These are phyloP conservation scores for Apamea monoglypha DNA, from an alignment of 2,888 invertebrate genomes.

Conservation along the genomic window DNA sequence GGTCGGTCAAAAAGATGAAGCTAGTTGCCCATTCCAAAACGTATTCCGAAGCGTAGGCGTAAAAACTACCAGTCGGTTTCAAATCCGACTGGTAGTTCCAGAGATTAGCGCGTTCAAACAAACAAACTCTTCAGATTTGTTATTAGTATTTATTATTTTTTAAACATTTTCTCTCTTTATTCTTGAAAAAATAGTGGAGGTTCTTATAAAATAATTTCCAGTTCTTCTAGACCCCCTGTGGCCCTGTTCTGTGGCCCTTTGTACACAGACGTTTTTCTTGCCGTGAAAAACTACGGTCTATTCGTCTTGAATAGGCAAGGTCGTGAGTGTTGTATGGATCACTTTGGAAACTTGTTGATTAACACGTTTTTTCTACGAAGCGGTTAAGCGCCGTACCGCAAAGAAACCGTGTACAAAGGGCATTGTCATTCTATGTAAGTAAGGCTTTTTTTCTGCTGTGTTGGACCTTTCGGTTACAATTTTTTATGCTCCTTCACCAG, in stretches of 20 bases:
- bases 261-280: too few relatives aligned
- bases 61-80: too few relatives aligned
- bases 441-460: neutral
- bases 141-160: neutral
- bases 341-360: neutral
- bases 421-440: neutral
- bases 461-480: neutral
- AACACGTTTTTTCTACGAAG: too few relatives aligned
- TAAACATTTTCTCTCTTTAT: neutral
- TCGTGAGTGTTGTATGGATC: neutral
- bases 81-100: too few relatives aligned
- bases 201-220: neutral
- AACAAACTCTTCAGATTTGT: too few relatives aligned
- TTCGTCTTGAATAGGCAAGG: neutral
- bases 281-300: neutral
- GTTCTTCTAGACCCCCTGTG: neutral
- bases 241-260: neutral
- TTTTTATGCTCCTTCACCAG: neutral
- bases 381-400: neutral
- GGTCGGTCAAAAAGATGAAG: too few relatives aligned
- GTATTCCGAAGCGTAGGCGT: too few relatives aligned
- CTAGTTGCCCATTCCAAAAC: too few relatives aligned
- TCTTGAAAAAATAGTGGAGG: neutral
- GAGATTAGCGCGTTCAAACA: too few relatives aligned
- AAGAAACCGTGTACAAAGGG: neutral